A percentile compares a stretch with the other conserved stretches of the same genome.
These are phyloP conservation scores for Periparus ater DNA, from an alignment of 2,797 vertebrate species.

Conservation along the genomic window DNA sequence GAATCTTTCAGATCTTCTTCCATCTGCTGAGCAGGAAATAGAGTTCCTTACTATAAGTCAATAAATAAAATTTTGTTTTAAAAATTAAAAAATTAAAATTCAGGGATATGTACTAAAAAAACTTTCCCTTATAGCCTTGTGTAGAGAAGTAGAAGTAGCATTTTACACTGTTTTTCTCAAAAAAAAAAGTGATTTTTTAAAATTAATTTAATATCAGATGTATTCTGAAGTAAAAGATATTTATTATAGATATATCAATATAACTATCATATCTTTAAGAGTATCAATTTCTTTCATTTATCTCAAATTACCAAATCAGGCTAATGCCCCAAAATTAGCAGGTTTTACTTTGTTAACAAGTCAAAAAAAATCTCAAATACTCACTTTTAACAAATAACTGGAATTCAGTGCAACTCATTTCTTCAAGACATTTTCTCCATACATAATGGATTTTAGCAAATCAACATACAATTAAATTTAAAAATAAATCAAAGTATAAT, in stretches of 20 bases:
- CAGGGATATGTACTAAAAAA: neutral
- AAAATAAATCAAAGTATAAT: neutral
- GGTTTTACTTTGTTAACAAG: neutral
- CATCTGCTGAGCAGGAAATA: neutral
- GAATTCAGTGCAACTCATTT: neutral
- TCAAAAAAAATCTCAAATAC: neutral
- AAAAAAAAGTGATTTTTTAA: rapidly evolving
- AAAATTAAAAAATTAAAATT: neutral
- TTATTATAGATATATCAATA: neutral
- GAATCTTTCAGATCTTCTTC: neutral
- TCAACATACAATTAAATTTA: neutral
- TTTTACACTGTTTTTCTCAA: neutral
- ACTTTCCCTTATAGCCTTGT: rapidly evolving
- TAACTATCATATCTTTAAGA: neutral
- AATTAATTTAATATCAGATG: neutral
- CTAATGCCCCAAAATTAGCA: neutral
- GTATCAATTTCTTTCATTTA: neutral
- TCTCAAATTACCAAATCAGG: neutral
- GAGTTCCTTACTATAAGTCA: neutral
- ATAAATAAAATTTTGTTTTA: neutral
- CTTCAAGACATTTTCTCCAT: neutral
- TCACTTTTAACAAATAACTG: neutral
- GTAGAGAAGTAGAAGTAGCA: neutral
- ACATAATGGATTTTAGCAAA: neutral
- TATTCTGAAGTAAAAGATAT: neutral